These are phyloP conservation scores for Channa argus DNA, from an alignment of 2,113 vertebrate genomes.

Conservation along the genomic window DNA sequence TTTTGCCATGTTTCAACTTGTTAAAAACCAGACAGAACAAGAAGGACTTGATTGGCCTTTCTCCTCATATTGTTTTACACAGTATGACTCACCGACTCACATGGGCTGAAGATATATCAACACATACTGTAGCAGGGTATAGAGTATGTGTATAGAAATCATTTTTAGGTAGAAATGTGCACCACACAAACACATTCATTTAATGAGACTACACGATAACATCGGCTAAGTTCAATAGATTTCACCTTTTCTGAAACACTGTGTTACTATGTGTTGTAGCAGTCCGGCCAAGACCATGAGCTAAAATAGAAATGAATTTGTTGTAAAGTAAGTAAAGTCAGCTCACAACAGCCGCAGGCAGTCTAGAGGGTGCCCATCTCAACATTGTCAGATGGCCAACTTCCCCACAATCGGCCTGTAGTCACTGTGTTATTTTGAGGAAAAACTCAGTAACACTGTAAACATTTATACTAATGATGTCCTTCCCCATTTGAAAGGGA, in stretches of 20 bases:
- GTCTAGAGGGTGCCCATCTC: constrained; percentile 56
- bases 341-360: constrained; percentile 18
- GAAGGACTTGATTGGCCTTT: background rate
- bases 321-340: no score
- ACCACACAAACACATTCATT: no score
- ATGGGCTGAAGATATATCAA: no score
- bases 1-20: background rate
- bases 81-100: no score
- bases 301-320: no score
- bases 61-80: background rate
- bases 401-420: constrained; percentile 62
- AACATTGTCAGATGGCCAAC: constrained; percentile 73
- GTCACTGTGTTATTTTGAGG: constrained; percentile 39
- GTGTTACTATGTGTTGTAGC: no score
- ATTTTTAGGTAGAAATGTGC: no score
- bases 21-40: background rate
- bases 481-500: background rate
- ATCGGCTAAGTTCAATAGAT: no score
- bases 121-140: background rate
- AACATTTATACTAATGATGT: background rate
- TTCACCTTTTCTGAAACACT: no score
- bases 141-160: no score
- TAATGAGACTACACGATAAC: no score
- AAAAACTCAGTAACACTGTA: background rate
- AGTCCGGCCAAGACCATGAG: no score